Conservation (phyloP, 2,797 vertebrate species). For the Chanos chanos region DNA sequence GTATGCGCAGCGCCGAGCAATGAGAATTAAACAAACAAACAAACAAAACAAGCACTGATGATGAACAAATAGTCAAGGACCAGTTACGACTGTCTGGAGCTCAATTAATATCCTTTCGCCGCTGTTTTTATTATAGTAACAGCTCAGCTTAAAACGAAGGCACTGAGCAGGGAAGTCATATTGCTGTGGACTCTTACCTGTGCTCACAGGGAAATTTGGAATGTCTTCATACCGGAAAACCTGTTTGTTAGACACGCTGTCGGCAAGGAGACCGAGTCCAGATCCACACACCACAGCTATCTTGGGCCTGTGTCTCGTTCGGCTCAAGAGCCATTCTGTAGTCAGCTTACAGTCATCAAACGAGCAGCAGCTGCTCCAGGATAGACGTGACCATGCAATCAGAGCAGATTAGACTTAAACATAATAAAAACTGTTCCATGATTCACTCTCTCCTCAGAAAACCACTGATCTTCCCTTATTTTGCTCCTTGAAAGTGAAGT, state of each 20-base stretch:
- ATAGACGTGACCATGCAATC: not conserved
- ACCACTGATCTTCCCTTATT: no score
- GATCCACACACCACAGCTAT: constrained; percentile 66
- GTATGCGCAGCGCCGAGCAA: no score
- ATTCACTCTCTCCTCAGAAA: no score
- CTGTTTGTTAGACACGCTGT: constrained; percentile 55
- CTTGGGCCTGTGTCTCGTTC: constrained; percentile 61
- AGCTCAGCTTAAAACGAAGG: not conserved
- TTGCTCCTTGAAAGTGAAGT: no score
- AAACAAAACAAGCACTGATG: no score
- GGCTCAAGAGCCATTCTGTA: constrained; percentile 65
- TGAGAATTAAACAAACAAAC: no score
- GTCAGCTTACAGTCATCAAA: constrained; percentile 67
- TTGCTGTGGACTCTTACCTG: constrained; percentile 56
- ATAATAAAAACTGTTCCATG: not conserved
- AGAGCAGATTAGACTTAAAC: not conserved
- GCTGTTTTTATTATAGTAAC: no score
- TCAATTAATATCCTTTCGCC: no score
- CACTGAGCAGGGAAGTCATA: not conserved
- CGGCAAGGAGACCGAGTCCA: constrained; percentile 61
- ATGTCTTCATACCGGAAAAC: constrained; percentile 65
- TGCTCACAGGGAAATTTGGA: constrained; percentile 69
- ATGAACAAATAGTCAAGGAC: no score
- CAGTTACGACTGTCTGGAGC: no score
- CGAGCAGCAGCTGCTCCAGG: constrained; percentile 60